A percentile compares a stretch with the other conserved stretches of the same genome.
Conservation (phyloP, 2,797 vertebrate species). For the Oryzias sinensis region DNA sequence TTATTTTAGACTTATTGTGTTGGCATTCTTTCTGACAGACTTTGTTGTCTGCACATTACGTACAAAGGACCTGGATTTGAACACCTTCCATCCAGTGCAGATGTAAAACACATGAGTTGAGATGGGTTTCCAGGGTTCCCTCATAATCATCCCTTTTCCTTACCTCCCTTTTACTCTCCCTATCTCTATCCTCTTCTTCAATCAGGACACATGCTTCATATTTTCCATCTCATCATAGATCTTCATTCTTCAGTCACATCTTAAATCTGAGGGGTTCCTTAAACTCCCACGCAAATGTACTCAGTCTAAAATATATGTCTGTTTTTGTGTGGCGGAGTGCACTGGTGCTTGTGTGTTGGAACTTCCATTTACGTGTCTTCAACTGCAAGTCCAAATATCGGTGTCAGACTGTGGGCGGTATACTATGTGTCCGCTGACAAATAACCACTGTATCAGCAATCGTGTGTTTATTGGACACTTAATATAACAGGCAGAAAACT, state of each 20-base stretch:
- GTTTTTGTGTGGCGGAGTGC: not conserved
- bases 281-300: conserved; percentile 31
- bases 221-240: conserved; percentile 52
- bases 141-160: conserved; percentile 30
- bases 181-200: conserved; percentile 48
- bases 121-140: conserved; percentile 36
- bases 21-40: not conserved
- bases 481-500: conserved; percentile 66
- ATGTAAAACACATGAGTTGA: conserved; percentile 60
- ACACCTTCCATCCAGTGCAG: conserved; percentile 22
- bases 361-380: conserved; percentile 16
- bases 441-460: conserved; percentile 38
- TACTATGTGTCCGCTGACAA: conserved; percentile 45
- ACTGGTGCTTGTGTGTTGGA: conserved; percentile 6
- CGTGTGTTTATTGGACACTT: conserved; percentile 60
- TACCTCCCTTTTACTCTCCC: conserved; percentile 19
- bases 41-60: conserved; percentile 7
- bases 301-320: conserved; percentile 2
- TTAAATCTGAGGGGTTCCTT: conserved; percentile 25
- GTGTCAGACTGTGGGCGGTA: conserved; percentile 14
- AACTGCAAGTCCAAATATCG: conserved; percentile 20
- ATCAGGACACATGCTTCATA: conserved; percentile 46
- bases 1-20: no score
- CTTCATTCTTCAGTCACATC: conserved; percentile 58
- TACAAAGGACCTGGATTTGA: conserved; percentile 22